A percentile compares a stretch with the other conserved stretches of the same genome.
Evolutionary conservation across 2,797 vertebrate species (phyloP).

Genomic region (Melanogrammus aeglefinus): DNA sequence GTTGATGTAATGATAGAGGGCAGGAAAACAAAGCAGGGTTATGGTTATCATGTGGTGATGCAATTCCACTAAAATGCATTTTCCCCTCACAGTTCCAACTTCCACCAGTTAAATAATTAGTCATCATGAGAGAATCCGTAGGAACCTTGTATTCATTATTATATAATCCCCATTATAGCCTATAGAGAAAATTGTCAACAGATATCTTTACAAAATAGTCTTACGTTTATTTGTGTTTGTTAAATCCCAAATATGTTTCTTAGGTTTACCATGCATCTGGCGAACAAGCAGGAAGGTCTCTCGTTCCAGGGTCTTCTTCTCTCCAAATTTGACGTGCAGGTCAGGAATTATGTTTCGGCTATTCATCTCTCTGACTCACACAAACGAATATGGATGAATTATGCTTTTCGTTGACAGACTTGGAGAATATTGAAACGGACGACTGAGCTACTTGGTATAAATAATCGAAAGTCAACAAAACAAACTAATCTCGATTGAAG

Average conservation of each 20-base stretch:
- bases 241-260: not conserved
- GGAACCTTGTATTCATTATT: not conserved
- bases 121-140: not conserved
- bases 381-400: not conserved
- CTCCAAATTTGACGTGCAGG: constrained; percentile 75
- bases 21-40: not conserved
- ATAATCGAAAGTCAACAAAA: not conserved
- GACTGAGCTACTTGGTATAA: not conserved
- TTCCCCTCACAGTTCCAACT: not conserved
- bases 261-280: constrained; percentile 80
- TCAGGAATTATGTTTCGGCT: constrained; percentile 57
- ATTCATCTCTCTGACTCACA: constrained; percentile 39
- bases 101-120: not conserved
- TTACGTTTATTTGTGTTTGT: not conserved
- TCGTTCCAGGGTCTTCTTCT: constrained; percentile 82
- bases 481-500: not conserved
- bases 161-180: not conserved
- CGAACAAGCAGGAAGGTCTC: constrained; percentile 79
- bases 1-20: not conserved
- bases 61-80: not conserved
- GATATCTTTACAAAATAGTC: not conserved
- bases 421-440: not conserved
- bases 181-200: not conserved
- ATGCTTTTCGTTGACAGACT: not conserved
- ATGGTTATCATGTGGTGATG: not conserved